phyloP scores from a whole-genome alignment of 2,797 vertebrate genomes.

The Neoniphon sammara region DNA sequence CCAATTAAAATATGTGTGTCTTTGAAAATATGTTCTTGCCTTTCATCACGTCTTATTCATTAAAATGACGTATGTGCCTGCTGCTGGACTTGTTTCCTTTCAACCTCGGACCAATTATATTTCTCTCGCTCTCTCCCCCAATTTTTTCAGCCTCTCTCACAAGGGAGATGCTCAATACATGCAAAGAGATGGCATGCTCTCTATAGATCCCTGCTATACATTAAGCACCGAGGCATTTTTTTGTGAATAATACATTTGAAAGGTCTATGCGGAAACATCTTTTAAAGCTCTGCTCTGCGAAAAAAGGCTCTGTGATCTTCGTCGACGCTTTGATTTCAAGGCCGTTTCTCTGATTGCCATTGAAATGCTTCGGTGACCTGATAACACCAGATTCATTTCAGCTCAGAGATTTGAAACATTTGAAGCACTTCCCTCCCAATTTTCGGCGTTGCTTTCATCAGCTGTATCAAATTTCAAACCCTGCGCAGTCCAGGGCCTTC shows the following conservation, averaged over 20 bases:
- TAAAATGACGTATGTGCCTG: conserved; percentile 65
- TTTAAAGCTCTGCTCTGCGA: conserved; percentile 32
- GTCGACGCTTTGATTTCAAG: conserved; percentile 61
- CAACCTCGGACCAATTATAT: conserved; percentile 76
- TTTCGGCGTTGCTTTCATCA: conserved; percentile 62
- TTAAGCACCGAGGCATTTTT: not conserved
- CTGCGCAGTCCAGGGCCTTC: conserved; percentile 56
- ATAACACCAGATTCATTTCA: conserved; percentile 69
- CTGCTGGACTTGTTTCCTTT: conserved; percentile 74
- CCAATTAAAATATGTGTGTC: conserved; percentile 79
- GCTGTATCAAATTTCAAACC: conserved; percentile 70
- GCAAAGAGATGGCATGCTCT: not conserved
- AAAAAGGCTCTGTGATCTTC: conserved; percentile 41
- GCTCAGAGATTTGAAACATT: conserved; percentile 62
- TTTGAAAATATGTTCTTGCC: conserved; percentile 70
- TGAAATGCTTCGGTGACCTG: conserved; percentile 63
- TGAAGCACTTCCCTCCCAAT: conserved; percentile 42
- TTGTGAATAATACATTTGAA: not conserved
- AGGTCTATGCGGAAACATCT: conserved; percentile 22
- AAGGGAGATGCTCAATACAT: not conserved
- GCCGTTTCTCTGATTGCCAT: conserved; percentile 52
- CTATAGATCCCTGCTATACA: not conserved
- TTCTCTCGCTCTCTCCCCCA: conserved; percentile 20
- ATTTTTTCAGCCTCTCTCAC: conserved; percentile 7
- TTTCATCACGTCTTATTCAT: conserved; percentile 80